These are phyloP conservation scores for Drosophila pectinifera DNA, from an alignment of 1,140 invertebrate species.

Conservation along the genomic window DNA sequence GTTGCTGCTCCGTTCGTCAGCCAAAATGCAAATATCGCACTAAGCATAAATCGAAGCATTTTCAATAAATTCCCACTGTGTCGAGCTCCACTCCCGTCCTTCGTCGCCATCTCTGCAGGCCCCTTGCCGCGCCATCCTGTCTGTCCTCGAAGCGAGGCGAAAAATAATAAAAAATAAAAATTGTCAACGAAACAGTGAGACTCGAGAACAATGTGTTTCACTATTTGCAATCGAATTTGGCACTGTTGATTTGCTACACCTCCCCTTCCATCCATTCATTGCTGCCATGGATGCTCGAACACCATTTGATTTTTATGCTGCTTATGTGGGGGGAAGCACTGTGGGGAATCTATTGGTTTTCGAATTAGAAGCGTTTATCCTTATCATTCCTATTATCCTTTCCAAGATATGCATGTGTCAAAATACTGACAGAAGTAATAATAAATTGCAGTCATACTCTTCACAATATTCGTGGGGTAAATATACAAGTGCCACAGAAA, in stretches of 20 bases:
- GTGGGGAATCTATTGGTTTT: conserved; percentile 3
- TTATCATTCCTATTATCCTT: not conserved
- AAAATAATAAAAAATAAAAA: conserved; percentile 56
- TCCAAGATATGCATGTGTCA: not conserved
- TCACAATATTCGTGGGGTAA: no score
- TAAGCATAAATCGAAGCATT: conserved; percentile 81
- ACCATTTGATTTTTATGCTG: conserved; percentile 51
- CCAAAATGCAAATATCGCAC: conserved; percentile 77
- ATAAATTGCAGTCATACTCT: no score
- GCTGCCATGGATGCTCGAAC: conserved; percentile 7
- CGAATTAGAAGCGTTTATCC: conserved; percentile 3
- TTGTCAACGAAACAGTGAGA: conserved; percentile 66
- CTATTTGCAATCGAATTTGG: conserved; percentile 78
- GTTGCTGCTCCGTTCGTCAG: conserved; percentile 62
- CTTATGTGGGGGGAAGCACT: not conserved
- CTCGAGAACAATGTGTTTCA: conserved; percentile 71
- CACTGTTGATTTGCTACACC: conserved; percentile 61
- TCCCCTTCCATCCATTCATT: conserved; percentile 5
- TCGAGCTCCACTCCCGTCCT: conserved; percentile 4
- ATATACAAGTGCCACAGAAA: not conserved
- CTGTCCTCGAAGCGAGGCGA: conserved; percentile 14
- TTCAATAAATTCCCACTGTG: conserved; percentile 68
- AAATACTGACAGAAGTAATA: not conserved
- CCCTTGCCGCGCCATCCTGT: not conserved
- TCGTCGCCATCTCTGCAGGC: not conserved